Conservation (phyloP, 53 echinoderm and acorn worm species). For the Hippasteria phrygiana region DNA sequence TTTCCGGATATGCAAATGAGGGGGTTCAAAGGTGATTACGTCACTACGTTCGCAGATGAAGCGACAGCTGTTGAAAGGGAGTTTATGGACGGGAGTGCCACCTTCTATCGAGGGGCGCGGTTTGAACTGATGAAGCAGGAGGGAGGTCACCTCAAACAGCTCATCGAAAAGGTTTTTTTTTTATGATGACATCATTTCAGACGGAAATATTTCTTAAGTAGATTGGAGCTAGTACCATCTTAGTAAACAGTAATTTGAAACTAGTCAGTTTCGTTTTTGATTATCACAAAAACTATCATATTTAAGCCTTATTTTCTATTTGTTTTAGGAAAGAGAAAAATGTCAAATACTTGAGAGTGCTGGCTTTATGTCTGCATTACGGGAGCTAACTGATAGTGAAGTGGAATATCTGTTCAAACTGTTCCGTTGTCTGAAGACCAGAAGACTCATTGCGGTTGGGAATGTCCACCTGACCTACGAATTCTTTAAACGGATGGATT, state of each 20-base stretch:
- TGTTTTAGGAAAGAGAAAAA: neutral
- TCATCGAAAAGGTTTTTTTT: neutral
- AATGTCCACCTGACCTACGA: constrained; percentile 75
- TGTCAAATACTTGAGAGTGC: too few relatives aligned
- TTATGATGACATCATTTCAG: too few relatives aligned
- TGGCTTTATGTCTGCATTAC: neutral
- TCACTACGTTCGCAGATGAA: neutral
- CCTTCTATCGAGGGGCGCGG: constrained; percentile 67
- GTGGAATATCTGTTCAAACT: constrained; percentile 19
- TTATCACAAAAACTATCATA: too few relatives aligned
- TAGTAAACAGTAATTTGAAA: too few relatives aligned
- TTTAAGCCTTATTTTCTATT: neutral
- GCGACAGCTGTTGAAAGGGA: neutral
- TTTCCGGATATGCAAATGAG: constrained; percentile 5
- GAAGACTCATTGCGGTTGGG: constrained; percentile 63
- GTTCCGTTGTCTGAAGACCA: constrained; percentile 35
- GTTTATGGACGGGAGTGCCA: constrained; percentile 53
- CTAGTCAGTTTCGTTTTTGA: too few relatives aligned
- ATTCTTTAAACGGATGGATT: constrained; percentile 70
- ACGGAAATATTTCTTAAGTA: too few relatives aligned
- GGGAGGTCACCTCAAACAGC: neutral
- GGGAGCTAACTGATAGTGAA: neutral
- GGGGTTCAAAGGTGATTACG: constrained; percentile 13
- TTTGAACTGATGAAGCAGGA: constrained; percentile 66
- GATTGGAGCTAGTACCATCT: too few relatives aligned